A percentile compares a stretch with the other conserved stretches of the same genome.
These are phyloP conservation scores for Adela reaumurella DNA, from an alignment of 2,888 invertebrate genomes.

Conservation along the genomic window DNA sequence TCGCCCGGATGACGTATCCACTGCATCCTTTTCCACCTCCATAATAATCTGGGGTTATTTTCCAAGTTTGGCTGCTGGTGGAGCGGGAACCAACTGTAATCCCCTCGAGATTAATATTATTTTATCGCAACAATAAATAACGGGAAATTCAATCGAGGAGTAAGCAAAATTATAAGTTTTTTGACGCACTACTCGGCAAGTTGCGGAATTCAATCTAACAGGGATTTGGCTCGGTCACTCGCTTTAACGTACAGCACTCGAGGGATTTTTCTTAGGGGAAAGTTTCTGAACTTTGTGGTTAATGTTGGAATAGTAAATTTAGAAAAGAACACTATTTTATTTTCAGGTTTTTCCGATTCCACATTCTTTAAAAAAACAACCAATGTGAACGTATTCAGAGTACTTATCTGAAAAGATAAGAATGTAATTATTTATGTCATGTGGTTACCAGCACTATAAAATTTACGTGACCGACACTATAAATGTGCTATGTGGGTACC, in stretches of 20 bases:
- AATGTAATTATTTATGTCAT: too few relatives aligned
- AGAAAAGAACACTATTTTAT: too few relatives aligned
- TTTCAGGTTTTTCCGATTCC: too few relatives aligned
- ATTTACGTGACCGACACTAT: too few relatives aligned
- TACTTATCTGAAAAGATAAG: too few relatives aligned
- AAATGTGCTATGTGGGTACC: too few relatives aligned
- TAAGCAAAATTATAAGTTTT: constrained; percentile 46
- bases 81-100: constrained; percentile 47
- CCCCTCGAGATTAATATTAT: constrained; percentile 54
- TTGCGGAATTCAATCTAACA: constrained; percentile 39
- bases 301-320: too few relatives aligned
- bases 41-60: constrained; percentile 37
- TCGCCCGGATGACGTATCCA: too few relatives aligned
- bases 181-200: constrained; percentile 41
- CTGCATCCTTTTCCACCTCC: constrained; percentile 24
- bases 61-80: constrained; percentile 37
- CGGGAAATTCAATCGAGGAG: constrained; percentile 47
- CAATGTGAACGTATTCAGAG: too few relatives aligned
- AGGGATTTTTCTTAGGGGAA: background rate
- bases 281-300: too few relatives aligned
- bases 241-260: constrained; percentile 17
- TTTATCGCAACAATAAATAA: constrained; percentile 56
- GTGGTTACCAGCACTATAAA: too few relatives aligned
- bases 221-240: constrained; percentile 33
- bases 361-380: too few relatives aligned